Base-by-base conservation (phyloP, 2,888 invertebrate genomes). In the Ernsta delagoae region DNA sequence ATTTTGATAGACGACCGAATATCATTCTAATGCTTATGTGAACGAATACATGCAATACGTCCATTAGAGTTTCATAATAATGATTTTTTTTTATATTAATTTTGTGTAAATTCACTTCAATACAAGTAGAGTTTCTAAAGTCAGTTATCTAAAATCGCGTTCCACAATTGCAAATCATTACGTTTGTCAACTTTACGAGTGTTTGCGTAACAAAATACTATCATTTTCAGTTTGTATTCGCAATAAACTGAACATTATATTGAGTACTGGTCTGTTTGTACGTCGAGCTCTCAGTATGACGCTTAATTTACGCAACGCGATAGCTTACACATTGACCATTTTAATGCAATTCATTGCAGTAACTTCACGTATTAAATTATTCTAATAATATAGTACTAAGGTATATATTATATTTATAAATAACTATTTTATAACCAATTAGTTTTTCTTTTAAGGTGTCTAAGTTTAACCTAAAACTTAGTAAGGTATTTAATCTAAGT, bases 171-270 rank as follows among this genome's bases (percentile, higher is more conserved):
- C 45, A 62, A 39, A 57, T 63, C 57, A 62, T 16, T 48, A 59
- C 57, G 48, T 68, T 39, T 50, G 66, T 12, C 41, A 48, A 41
- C 11, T 73, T 73, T 73, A 74, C 68, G 72, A 68, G 54, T 54
- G 65, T 68, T 71, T 70, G 62, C 70, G 56, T 65, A 67, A 70
- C 71, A 70, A 68, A 68, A 69, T 69, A 63, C 63, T 63, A 69
- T 69, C 59, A 69, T 41, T 69, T 63, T 59, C 63, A 59, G 57
- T 63, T 69, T 50, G 59, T 63, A 68, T 63, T 50, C 50, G 57
- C 68, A 62, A 62, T 68, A 68, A 68, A 68, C 31, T 62, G 45
- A 24, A n/a, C 48, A 24, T 68, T 62, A 62, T 61, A 67, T 67
- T 61, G 61, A 67, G 62, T 62, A 57, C 56, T 31, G 31, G 31